Percentiles rank a stretch among this genome's conserved stretches.
phyloP scores from a whole-genome alignment of 2,797 vertebrate genomes.

The Microcaecilia unicolor region DNA sequence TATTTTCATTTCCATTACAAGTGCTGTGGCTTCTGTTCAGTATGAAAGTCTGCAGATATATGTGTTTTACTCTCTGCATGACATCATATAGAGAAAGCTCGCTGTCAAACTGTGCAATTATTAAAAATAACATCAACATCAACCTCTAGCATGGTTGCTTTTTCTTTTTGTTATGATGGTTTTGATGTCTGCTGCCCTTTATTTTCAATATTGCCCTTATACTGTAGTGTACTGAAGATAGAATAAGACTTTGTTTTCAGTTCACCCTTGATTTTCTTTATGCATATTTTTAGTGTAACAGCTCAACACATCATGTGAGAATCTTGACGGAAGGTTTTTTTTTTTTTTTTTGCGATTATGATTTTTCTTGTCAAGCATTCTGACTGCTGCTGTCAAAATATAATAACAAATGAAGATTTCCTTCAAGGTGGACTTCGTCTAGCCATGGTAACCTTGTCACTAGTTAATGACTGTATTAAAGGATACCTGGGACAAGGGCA shows the following conservation, averaged over 20 bases:
- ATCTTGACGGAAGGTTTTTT: conserved; percentile 23
- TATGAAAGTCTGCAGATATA: no score
- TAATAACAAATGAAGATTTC: conserved; percentile 53
- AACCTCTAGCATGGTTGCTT: no score
- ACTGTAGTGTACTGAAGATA: conserved; percentile 12
- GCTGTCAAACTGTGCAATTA: no score
- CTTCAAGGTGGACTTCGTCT: conserved; percentile 44
- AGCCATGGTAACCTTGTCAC: conserved; percentile 43
- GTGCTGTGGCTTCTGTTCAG: no score
- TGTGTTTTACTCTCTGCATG: no score
- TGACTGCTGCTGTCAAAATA: conserved; percentile 50
- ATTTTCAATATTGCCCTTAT: no score
- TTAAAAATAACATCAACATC: no score
- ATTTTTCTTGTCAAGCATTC: conserved; percentile 33
- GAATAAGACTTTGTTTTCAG: conserved; percentile 10
- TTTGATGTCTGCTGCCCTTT: no score
- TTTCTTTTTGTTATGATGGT: no score
- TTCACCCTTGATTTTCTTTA: conserved; percentile 14
- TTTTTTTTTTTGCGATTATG: conserved; percentile 12
- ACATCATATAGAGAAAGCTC: no score
- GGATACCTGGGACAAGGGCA: conserved; percentile 13
- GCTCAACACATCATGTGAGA: conserved; percentile 42
- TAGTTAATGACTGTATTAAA: conserved; percentile 14
- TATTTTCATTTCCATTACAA: no score
- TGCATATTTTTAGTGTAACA: conserved; percentile 31